These are phyloP conservation scores for Anagyrus pseudococci DNA, from an alignment of 2,888 invertebrate genomes.

Conservation along the genomic window DNA sequence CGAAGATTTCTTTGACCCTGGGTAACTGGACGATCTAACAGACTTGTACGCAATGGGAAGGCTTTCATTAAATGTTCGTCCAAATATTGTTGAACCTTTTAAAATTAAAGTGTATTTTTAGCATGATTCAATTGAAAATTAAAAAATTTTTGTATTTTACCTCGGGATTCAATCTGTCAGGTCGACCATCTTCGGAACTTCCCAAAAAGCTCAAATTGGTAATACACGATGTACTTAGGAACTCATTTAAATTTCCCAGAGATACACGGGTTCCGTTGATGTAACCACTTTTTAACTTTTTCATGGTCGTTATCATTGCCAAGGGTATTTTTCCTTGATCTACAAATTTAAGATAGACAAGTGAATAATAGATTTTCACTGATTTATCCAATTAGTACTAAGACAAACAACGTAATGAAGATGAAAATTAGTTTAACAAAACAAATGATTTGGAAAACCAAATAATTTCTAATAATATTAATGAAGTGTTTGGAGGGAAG, in stretches of 20 bases:
- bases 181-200: conserved; percentile 90
- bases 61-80: conserved; percentile 86
- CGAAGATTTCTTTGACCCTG: conserved; percentile 65
- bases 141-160: conserved; percentile 39
- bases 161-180: conserved; percentile 68
- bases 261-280: conserved; percentile 98
- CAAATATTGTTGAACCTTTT: conserved; percentile 84
- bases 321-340: conserved; percentile 91
- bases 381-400: too few species aligned
- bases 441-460: neutral
- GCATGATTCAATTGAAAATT: neutral
- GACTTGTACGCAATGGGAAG: conserved; percentile 74
- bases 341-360: conserved; percentile 53
- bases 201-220: conserved; percentile 96
- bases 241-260: conserved; percentile 92
- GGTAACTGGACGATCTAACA: conserved; percentile 67
- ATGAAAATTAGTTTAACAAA: conserved; percentile 6
- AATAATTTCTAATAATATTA: too few species aligned
- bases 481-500: neutral
- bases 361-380: neutral
- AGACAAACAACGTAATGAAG: too few species aligned
- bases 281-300: conserved; percentile 97
- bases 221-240: conserved; percentile 95
- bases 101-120: conserved; percentile 1
- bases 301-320: conserved; percentile 97